Conservation (phyloP, 1,140 invertebrate species). For the Wasmannia auropunctata region DNA sequence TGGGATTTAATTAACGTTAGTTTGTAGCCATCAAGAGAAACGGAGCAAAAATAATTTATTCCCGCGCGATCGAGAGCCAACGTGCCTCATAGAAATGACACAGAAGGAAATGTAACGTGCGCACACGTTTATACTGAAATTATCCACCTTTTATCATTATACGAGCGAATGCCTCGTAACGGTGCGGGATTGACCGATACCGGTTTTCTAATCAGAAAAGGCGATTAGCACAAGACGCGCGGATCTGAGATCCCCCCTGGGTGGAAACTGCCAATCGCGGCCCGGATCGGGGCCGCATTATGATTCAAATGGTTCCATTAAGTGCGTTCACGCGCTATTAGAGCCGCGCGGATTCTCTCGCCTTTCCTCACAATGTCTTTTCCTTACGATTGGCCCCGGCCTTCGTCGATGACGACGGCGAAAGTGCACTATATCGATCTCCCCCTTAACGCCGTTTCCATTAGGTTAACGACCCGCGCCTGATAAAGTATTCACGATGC, state of each 20-base stretch:
- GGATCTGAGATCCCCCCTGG: constrained; percentile 11
- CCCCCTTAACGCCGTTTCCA: constrained; percentile 66
- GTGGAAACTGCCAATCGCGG: constrained; percentile 64
- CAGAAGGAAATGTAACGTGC: neutral
- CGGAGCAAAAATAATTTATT: neutral
- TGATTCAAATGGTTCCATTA: constrained; percentile 74
- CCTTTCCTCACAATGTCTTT: constrained; percentile 27
- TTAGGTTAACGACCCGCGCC: constrained; percentile 72
- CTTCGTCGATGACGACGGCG: constrained; percentile 57
- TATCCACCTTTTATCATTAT: constrained; percentile 44
- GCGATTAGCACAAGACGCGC: constrained; percentile 55
- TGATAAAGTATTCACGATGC: constrained; percentile 71
- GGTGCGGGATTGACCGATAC: constrained; percentile 37
- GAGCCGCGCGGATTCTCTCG: constrained; percentile 63
- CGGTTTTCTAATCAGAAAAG: constrained; percentile 64
- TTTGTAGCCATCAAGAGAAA: neutral
- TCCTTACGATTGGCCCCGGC: constrained; percentile 60
- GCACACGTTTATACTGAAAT: constrained; percentile 9
- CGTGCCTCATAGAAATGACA: neutral
- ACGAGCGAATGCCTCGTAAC: constrained; percentile 57
- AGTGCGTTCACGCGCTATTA: constrained; percentile 73
- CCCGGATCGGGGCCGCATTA: constrained; percentile 67
- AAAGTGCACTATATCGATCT: constrained; percentile 73
- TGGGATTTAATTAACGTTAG: neutral
- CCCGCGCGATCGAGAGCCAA: neutral